Base-by-base conservation (phyloP, 92 coral and sea anemone genomes). In the Parazoanthus darwini region DNA sequence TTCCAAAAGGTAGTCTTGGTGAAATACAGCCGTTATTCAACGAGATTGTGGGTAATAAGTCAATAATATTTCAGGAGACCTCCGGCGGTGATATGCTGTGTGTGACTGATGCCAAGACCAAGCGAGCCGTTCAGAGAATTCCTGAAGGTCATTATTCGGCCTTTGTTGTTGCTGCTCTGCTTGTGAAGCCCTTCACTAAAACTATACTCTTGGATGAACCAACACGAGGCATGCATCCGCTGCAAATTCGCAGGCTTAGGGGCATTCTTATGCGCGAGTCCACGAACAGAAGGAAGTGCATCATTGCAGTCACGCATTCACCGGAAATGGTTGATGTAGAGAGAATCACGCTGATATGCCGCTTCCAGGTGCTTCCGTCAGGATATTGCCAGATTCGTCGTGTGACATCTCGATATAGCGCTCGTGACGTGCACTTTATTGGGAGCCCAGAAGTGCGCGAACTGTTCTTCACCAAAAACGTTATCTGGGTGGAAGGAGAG, bases 401-500 rank as follows among this genome's bases (percentile, higher is more conserved):
- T 38, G 96, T 94, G 35, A 92, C 94, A 10, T 90, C 94, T 6
- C 92, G 91, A 71, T 93, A 96, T 85, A 86, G 90, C n/a, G 94
- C 92, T 25, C 89, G 98, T 75, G 98, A 96, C 82, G 75, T 96
- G 88, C 94, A 93, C 74, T 96, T 96, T 80, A 93, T 96, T 37
- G 94, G 98, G 70, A 94, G 96, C 13, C 87, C 97, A 7, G 98
- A 96, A 83, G 91, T 93, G 18, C 94, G 98, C 15, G 98, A 96
- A 82, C 92, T 96, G 75, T 96, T 96, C 82, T 96, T 96, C 87
- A 92, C 97, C 1, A 94, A 95, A 15, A 92, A 90, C 75, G 92
- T 96, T 43, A 85, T 96, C 38, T 96, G 98, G 98, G 98, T 96
- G 7, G 98, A 96, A 78, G 98, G 98, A 25, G 96, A 96, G 71